Base-by-base conservation (phyloP, 2,797 vertebrate genomes). In the Sarcophilus harrisii region DNA sequence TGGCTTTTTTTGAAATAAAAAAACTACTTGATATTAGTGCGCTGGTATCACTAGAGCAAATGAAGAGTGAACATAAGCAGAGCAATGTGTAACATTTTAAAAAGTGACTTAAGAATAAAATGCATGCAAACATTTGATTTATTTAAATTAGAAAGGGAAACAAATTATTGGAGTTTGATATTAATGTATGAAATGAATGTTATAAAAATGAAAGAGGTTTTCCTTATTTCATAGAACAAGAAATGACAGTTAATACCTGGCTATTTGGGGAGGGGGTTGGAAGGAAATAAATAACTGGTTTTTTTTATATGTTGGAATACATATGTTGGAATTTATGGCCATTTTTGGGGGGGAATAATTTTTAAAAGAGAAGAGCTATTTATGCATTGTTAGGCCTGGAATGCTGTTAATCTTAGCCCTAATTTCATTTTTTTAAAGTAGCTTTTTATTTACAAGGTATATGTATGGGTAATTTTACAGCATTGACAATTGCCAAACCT, bases 301-400 rank as follows among this genome's bases (percentile, higher is more conserved):
- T 8, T 18, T 38, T 38, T 38, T 24, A 38, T 24, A 2, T 38
- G 8, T 32, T 52, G 4, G n/a, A 16, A 66, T 12, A 62, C 32
- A 32, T 13, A 66, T 1, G 30, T 52, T 55, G 52, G 49, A 90
- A 90, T 90, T 90, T 55, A 16, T 90, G 49, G 52, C 28, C 27
- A 29, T 52, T 1, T 55, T 52, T 29, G 49, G 1, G 92, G 14
- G 95, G 92, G 90, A 91, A 55, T 93, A 81, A 45, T 92, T 24
- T 91, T 87, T 49, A 96, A 57, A 93, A 58, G 32, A 0, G 5
- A 55, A 18, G 38, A 32, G 28, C 94, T 57, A 14, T 81, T 59
- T 90, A 57, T 93, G 32, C 62, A 92, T 94, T 96, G 49, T 96
- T 95, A 95, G 91, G 66, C 58, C 32, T 57, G 89, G 49, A 66